Conservation (phyloP, 2,888 invertebrate species). For the Cabera pusaria region DNA sequence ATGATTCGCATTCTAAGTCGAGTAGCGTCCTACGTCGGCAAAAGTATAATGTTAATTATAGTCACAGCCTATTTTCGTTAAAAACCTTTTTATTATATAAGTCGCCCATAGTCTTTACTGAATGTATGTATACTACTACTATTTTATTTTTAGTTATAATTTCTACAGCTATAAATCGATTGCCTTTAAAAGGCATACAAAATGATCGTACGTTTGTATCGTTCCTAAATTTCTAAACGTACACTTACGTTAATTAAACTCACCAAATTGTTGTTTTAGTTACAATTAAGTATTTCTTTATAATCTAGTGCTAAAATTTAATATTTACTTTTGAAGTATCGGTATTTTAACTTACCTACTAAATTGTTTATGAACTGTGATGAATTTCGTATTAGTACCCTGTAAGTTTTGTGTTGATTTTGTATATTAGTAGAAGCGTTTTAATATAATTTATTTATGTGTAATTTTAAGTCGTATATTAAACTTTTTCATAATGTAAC, state of each 20-base stretch:
- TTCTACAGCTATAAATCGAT: too few relatives aligned
- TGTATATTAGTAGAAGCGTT: conserved; percentile 81
- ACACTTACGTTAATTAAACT: conserved; percentile 64
- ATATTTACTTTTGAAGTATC: conserved; percentile 68
- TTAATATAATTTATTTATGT: conserved; percentile 81
- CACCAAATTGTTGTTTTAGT: conserved; percentile 74
- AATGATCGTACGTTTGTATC: conserved; percentile 56
- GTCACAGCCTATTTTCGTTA: too few relatives aligned
- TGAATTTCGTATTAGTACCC: conserved; percentile 80
- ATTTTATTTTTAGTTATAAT: too few relatives aligned
- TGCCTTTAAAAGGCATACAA: conserved; percentile 62
- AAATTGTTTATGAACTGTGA: conserved; percentile 83
- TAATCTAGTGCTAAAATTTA: conserved; percentile 53
- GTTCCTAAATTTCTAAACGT: conserved; percentile 74
- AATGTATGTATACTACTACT: too few relatives aligned
- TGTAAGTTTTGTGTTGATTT: conserved; percentile 80
- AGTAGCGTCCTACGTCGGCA: too few relatives aligned
- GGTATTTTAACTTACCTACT: conserved; percentile 68
- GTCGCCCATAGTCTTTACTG: conserved; percentile 13
- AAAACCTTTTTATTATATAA: too few relatives aligned
- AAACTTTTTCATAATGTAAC: conserved; percentile 29
- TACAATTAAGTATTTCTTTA: conserved; percentile 58
- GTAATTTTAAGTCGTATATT: conserved; percentile 62
- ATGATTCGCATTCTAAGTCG: too few relatives aligned
- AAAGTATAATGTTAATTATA: too few relatives aligned